Evolutionary conservation across 2,797 vertebrate genomes (phyloP).

Genomic region (Poecilia wingei): DNA sequence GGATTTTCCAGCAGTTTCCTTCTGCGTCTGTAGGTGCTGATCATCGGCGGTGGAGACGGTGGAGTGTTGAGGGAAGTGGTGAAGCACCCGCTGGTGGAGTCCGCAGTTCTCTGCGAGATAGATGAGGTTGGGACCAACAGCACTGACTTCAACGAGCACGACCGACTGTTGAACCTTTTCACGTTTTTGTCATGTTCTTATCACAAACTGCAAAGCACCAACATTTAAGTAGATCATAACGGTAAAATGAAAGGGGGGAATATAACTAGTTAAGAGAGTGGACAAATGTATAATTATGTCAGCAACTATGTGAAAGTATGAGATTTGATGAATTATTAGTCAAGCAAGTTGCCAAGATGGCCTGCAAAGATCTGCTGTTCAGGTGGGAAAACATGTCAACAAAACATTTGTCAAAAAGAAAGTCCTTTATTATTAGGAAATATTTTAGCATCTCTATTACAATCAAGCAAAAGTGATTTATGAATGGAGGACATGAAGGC

Average conservation of each 20-base stretch:
- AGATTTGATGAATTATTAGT: neutral
- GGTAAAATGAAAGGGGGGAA: too few relatives aligned
- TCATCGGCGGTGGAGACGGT: slow-evolving; percentile 95
- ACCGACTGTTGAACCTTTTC: too few relatives aligned
- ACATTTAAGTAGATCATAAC: neutral
- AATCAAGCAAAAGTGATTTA: too few relatives aligned
- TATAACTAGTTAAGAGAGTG: too few relatives aligned
- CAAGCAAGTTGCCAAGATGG: neutral
- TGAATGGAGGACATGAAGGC: too few relatives aligned
- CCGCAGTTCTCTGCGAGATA: slow-evolving; percentile 94
- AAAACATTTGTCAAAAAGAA: neutral
- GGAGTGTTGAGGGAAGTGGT: slow-evolving; percentile 95
- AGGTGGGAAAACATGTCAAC: neutral
- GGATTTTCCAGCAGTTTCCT: neutral
- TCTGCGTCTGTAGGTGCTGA: slow-evolving; percentile 84
- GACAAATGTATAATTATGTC: neutral
- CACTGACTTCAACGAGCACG: neutral
- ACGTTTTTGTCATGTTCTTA: neutral
- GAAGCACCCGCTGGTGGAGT: slow-evolving; percentile 91
- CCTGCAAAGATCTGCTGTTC: neutral
- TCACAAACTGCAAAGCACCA: neutral
- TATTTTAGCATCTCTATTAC: neutral
- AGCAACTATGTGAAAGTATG: neutral
- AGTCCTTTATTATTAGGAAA: neutral
- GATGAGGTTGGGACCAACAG: slow-evolving; percentile 86